These are phyloP conservation scores for Morelia viridis DNA, from an alignment of 2,797 vertebrate species.

Conservation along the genomic window DNA sequence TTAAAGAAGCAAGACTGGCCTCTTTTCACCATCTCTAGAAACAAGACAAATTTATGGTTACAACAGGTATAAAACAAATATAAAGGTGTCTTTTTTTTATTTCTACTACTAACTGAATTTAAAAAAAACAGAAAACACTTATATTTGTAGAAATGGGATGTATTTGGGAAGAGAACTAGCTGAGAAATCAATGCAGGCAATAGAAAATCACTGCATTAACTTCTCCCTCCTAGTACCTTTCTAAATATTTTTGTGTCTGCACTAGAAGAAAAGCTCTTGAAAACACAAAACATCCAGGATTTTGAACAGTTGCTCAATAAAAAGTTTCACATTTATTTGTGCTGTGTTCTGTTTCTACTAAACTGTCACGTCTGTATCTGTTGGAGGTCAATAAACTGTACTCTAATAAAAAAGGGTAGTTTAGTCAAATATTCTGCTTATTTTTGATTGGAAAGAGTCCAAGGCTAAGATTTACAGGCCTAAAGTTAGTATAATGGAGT, in stretches of 20 bases:
- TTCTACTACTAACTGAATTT: not conserved
- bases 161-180: not conserved
- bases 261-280: not conserved
- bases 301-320: not conserved
- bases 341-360: not conserved
- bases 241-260: not conserved
- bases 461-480: conserved; percentile 45
- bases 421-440: fast-evolving
- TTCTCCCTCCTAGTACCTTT: not conserved
- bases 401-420: fast-evolving
- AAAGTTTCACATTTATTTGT: not conserved
- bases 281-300: not conserved
- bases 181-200: not conserved
- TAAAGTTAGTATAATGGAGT: not conserved
- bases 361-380: not conserved
- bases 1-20: no score
- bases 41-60: not conserved
- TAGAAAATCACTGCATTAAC: not conserved
- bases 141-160: not conserved
- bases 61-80: not conserved
- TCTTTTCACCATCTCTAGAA: not conserved
- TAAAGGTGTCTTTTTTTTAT: not conserved
- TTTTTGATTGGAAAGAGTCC: conserved; percentile 28
- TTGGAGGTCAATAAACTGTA: not conserved
- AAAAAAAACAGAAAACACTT: not conserved